These are phyloP conservation scores for Phocides pigmalion DNA, from an alignment of 1,140 invertebrate genomes.

Conservation along the genomic window DNA sequence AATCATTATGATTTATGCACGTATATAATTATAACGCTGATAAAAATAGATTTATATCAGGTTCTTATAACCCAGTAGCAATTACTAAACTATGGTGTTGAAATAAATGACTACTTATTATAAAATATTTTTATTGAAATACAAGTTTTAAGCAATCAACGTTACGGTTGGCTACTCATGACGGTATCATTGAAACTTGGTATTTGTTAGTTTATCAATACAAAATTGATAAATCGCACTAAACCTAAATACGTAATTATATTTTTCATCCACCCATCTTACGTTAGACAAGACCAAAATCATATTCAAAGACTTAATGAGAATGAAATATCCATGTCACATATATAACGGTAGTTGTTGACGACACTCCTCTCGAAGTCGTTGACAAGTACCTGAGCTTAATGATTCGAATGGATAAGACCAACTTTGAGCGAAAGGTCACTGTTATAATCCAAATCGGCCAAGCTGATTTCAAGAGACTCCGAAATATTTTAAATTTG, in stretches of 20 bases:
- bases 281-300: too few species aligned
- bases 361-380: too few species aligned
- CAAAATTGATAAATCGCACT: neutral
- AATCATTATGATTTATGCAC: neutral
- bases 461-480: too few species aligned
- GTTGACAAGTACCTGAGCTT: too few species aligned
- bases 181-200: neutral
- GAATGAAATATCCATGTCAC: too few species aligned
- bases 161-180: neutral
- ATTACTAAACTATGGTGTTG: neutral
- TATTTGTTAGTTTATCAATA: neutral
- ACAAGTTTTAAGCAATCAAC: neutral
- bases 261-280: too few species aligned
- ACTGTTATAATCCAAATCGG: too few species aligned
- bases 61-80: neutral
- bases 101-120: neutral
- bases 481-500: too few species aligned
- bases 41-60: neutral
- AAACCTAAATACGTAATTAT: neutral
- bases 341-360: too few species aligned
- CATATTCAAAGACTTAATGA: too few species aligned
- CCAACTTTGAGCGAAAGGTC: too few species aligned
- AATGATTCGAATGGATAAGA: too few species aligned
- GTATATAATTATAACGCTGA: neutral
- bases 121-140: neutral